Conservation (phyloP, 2,888 invertebrate species). For the Podotricha telesiphe region DNA sequence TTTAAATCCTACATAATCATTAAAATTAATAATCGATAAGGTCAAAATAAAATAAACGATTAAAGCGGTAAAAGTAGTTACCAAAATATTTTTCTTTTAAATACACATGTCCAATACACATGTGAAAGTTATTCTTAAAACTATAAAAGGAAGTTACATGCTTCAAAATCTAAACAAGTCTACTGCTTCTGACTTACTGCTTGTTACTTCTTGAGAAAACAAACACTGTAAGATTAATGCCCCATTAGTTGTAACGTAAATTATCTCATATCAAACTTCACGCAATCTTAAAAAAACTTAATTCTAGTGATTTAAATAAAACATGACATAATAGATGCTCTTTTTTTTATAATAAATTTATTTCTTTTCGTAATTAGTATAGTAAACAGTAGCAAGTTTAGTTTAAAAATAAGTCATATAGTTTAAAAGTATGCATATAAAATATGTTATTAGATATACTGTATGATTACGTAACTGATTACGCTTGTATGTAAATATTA, state of each 20-base stretch:
- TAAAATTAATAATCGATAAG: no score
- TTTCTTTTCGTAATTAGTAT: not conserved
- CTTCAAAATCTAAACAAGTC: not conserved
- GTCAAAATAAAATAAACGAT: not conserved
- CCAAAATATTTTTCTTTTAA: no score
- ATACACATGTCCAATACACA: not conserved
- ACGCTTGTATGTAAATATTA: not conserved
- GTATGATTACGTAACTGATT: no score
- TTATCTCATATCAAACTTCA: slow-evolving; percentile 24
- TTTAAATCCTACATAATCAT: no score
- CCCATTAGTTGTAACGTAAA: slow-evolving; percentile 27
- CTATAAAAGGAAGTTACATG: not conserved
- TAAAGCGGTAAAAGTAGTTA: no score
- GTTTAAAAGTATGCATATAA: no score
- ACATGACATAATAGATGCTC: not conserved
- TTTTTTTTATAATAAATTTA: not conserved
- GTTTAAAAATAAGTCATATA: no score
- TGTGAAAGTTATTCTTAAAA: slow-evolving; percentile 5
- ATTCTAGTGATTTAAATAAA: not conserved
- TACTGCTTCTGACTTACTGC: slow-evolving; percentile 10
- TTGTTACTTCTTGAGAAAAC: slow-evolving; percentile 19
- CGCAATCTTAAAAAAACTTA: not conserved
- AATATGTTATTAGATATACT: no score
- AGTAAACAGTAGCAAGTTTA: not conserved
- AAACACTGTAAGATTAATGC: slow-evolving; percentile 20